Conservation (phyloP, 2,888 invertebrate genomes). For the Drosophila birchii region DNA sequence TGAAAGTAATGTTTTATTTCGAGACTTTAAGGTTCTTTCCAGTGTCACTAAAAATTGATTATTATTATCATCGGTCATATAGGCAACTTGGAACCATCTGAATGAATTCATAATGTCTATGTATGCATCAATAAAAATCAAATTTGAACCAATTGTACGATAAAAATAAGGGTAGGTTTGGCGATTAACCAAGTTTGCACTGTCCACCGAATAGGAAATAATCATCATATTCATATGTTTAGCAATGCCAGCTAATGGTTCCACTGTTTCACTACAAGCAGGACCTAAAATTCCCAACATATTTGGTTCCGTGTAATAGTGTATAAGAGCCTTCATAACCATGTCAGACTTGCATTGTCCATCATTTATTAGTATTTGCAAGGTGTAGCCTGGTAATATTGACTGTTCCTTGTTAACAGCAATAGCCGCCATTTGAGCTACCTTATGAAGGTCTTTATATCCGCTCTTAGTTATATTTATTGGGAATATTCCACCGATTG, state of each 20-base stretch:
- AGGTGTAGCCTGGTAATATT: constrained; percentile 87
- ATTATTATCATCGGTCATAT: constrained; percentile 89
- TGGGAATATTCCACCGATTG: constrained; percentile 86
- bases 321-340: constrained; percentile 91
- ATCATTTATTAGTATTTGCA: constrained; percentile 87
- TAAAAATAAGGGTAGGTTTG: constrained; percentile 91
- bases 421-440: constrained; percentile 87
- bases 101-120: constrained; percentile 87
- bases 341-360: constrained; percentile 90
- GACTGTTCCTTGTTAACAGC: constrained; percentile 87
- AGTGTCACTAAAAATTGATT: constrained; percentile 91
- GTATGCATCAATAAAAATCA: constrained; percentile 86
- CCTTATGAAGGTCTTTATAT: constrained; percentile 86
- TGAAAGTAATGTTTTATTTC: constrained; percentile 86
- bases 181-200: constrained; percentile 89
- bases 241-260: constrained; percentile 91
- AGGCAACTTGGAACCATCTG: constrained; percentile 90
- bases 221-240: constrained; percentile 90
- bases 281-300: constrained; percentile 91
- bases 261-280: constrained; percentile 92
- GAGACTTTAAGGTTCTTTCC: constrained; percentile 87
- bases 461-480: constrained; percentile 87
- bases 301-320: constrained; percentile 86
- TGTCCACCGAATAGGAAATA: constrained; percentile 92
- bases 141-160: constrained; percentile 91